Conservation (phyloP, 2,797 vertebrate species). For the Premnoplex brunnescens region DNA sequence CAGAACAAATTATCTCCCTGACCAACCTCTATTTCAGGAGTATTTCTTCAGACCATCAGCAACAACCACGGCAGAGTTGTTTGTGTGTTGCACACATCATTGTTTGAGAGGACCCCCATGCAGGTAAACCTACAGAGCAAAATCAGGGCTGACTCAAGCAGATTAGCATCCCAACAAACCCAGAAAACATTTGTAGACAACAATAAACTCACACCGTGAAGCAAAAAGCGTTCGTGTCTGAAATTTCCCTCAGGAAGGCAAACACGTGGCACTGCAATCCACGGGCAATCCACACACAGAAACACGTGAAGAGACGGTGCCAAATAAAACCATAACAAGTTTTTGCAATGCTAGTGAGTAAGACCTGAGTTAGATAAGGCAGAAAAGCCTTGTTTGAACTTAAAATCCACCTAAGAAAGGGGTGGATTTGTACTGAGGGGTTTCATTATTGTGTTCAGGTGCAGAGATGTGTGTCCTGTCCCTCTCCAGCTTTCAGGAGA, state of each 20-base stretch:
- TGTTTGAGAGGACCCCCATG: not conserved
- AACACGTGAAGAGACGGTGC: accelerated
- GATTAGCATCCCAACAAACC: not conserved
- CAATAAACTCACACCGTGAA: not conserved
- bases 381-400: not conserved
- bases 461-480: not conserved
- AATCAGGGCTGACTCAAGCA: not conserved
- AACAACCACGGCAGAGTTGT: not conserved
- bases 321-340: not conserved
- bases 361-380: not conserved
- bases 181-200: not conserved
- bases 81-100: not conserved
- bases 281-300: not conserved
- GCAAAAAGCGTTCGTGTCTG: accelerated
- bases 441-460: not conserved
- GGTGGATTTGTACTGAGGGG: not conserved
- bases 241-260: not conserved
- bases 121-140: not conserved
- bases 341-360: not conserved
- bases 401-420: not conserved
- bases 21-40: not conserved
- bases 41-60: not conserved
- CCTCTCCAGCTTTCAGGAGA: not conserved
- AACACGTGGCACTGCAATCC: not conserved
- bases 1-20: not conserved